Evolutionary conservation across 1,140 invertebrate genomes (phyloP).

Genomic region (Drosophila cardini): DNA sequence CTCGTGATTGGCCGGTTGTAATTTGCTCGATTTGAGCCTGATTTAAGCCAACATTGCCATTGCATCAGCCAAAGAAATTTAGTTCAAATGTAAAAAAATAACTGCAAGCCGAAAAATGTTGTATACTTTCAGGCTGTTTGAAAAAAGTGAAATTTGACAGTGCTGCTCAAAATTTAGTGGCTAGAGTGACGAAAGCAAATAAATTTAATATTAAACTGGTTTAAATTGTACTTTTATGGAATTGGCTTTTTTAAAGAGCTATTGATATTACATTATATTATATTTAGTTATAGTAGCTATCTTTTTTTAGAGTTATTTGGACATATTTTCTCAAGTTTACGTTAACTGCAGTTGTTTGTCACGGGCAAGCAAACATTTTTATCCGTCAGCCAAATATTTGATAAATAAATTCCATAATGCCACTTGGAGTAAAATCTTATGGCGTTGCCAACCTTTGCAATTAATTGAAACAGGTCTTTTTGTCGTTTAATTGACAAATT

Average conservation of each 20-base stretch:
- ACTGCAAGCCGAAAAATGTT: not conserved
- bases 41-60: conserved; percentile 15
- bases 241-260: not conserved
- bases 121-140: conserved; percentile 17
- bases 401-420: not conserved
- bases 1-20: conserved; percentile 31
- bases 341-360: not conserved
- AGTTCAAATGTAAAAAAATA: not conserved
- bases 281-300: not conserved
- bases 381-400: not conserved
- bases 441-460: too few relatives aligned
- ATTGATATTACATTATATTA: not conserved
- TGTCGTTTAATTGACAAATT: too few relatives aligned
- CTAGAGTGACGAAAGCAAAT: not conserved
- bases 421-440: too few relatives aligned
- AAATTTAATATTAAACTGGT: too few relatives aligned
- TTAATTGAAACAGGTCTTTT: too few relatives aligned
- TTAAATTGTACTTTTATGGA: too few relatives aligned
- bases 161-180: not conserved
- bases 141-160: not conserved
- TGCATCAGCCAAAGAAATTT: conserved; percentile 36
- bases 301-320: not conserved
- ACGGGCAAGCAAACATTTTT: not conserved
- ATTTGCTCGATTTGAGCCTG: conserved; percentile 23
- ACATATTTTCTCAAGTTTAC: not conserved